Conservation (phyloP, 1,140 invertebrate species). For the Pectinophora gossypiella region DNA sequence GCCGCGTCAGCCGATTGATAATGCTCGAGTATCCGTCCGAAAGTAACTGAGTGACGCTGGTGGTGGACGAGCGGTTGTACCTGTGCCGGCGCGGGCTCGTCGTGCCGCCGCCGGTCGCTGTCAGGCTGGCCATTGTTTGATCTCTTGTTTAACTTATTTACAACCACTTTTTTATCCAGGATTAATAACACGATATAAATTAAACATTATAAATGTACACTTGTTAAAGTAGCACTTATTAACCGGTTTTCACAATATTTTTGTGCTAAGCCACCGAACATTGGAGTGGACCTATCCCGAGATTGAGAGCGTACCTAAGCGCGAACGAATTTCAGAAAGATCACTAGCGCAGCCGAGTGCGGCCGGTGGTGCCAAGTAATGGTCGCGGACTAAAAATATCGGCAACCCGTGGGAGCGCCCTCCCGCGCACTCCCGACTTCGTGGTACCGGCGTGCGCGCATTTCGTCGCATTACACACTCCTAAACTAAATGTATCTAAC, state of each 20-base stretch:
- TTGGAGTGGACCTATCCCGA: slow-evolving; percentile 48
- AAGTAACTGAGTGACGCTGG: slow-evolving; percentile 88
- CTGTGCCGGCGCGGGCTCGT: slow-evolving; percentile 76
- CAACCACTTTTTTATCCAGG: slow-evolving; percentile 50
- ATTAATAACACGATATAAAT: slow-evolving; percentile 51
- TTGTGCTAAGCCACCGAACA: slow-evolving; percentile 33
- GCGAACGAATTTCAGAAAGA: slow-evolving; percentile 66
- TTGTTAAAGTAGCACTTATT: slow-evolving; percentile 12
- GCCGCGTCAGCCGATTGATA: slow-evolving; percentile 84
- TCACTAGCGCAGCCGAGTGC: slow-evolving; percentile 67
- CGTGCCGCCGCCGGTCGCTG: slow-evolving; percentile 38
- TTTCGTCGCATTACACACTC: slow-evolving; percentile 63
- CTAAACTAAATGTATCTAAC: not conserved
- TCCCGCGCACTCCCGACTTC: slow-evolving; percentile 60
- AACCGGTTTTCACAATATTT: slow-evolving; percentile 1
- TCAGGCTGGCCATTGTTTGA: slow-evolving; percentile 48
- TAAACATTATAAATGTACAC: slow-evolving; percentile 44
- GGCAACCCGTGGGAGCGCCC: slow-evolving; percentile 74
- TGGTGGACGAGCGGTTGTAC: slow-evolving; percentile 85
- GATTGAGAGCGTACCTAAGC: slow-evolving; percentile 57
- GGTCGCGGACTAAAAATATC: slow-evolving; percentile 73
- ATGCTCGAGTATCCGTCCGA: slow-evolving; percentile 90
- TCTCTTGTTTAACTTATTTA: slow-evolving; percentile 23
- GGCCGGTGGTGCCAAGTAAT: slow-evolving; percentile 73
- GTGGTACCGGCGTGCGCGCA: slow-evolving; percentile 44